A percentile compares a stretch with the other conserved stretches of the same genome.
Evolutionary conservation across 2,888 invertebrate genomes (phyloP).

Genomic region (Lepetodrilus schrolli): DNA sequence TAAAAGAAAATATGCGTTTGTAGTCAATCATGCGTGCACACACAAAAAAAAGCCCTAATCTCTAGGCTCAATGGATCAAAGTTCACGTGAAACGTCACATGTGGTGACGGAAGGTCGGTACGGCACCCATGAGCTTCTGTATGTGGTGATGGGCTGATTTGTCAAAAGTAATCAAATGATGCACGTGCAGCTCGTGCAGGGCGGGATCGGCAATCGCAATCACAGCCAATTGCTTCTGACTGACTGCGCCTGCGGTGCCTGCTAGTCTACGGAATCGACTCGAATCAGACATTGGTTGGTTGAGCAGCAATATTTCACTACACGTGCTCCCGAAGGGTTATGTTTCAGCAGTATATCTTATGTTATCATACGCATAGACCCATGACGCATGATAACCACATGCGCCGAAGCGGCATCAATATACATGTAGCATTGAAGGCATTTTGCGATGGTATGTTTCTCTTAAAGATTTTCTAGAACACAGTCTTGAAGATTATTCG

Average conservation of each 20-base stretch:
- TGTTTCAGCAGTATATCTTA: background rate
- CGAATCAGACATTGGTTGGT: background rate
- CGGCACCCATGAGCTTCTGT: background rate
- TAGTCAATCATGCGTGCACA: no score
- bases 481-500: no score
- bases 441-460: no score
- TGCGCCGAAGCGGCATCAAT: no score
- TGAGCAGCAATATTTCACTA: background rate
- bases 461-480: no score
- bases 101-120: background rate
- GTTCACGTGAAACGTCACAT: no score
- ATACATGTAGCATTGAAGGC: no score
- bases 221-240: background rate
- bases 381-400: no score
- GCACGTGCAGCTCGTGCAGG: slow-evolving; percentile 14
- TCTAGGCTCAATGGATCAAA: no score
- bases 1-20: no score
- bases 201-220: background rate
- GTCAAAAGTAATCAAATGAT: slow-evolving; percentile 23
- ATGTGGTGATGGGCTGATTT: background rate
- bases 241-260: background rate
- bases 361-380: no score
- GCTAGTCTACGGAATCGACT: background rate
- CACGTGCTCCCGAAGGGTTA: background rate
- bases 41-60: no score